Base-by-base conservation (phyloP, 2,888 invertebrate species). In the Aporophyla nigra region DNA sequence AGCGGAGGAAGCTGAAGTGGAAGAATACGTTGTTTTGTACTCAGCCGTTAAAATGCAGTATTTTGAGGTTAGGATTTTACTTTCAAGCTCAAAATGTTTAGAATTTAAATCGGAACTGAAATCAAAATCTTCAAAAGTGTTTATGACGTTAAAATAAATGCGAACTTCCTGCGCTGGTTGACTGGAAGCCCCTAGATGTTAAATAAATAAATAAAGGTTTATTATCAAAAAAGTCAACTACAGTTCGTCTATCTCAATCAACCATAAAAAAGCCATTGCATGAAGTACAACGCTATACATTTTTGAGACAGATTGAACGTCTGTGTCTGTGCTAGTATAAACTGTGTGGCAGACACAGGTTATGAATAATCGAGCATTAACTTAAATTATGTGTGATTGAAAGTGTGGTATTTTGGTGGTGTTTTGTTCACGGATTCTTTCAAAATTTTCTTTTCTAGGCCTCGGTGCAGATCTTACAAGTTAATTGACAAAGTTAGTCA, bases 11-110 rank as follows among this genome's bases (percentile, higher is more conserved):
- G 10, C n/a, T 49, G 27, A 21, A 54, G 54, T 40, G 24, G 33
- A 51, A 27, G 49, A 62, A 24, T 40, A 33, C n/a, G 56, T 63
- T 58, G 62, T 46, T 62, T 68, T n/a, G 51, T 56, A 61, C 33
- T 40, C 9, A 51, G 24, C 16, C 16, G 9, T 16, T 54, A 19
- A 9, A 54, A 24, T 24, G 14, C 51, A n/a, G 61, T 51, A 3
- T 66, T 56, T 51, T n/a, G 21, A 56, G 5, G 16, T n/a, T 16
- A 51, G 24, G 49, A 24, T 62, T 56, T 51, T 9, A 19, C 27
- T 63, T 62, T 56, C 5, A 27, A 40, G 7, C 10, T 16, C 16
- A 61, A 33, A 43, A 61, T 61, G 14, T 58, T 53, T 16, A 54
- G 46, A 1, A 16, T 27, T 54, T 5, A 27, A n/a, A n/a, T 2